A percentile compares a stretch with the other conserved stretches of the same genome.
These are phyloP conservation scores for Nasonia giraulti DNA, from an alignment of 1,140 invertebrate species.

Conservation along the genomic window DNA sequence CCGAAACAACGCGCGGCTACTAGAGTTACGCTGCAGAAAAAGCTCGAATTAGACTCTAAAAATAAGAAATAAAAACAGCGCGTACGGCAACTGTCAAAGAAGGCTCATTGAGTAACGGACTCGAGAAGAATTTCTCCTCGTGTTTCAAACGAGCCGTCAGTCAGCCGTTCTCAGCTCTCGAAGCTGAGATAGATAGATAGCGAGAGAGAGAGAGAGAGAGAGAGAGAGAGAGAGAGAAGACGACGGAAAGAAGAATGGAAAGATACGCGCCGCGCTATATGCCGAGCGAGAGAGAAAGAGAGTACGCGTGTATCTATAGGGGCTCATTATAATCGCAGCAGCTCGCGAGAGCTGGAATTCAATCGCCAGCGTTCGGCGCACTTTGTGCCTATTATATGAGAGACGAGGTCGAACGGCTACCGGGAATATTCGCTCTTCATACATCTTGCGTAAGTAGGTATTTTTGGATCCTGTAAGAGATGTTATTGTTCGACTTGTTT, in stretches of 20 bases:
- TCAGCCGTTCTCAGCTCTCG: not conserved
- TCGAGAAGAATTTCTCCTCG: not conserved
- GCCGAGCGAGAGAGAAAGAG: not conserved
- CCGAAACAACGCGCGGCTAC: not conserved
- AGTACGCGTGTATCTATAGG: not conserved
- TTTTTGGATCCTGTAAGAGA: too few relatives aligned
- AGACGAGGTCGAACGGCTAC: conserved; percentile 18
- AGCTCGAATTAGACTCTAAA: conserved; percentile 1
- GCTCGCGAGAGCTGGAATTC: conserved; percentile 1
- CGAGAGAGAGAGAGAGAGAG: not conserved
- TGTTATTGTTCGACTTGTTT: too few relatives aligned
- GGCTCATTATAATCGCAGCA: conserved; percentile 34
- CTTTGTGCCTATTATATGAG: conserved; percentile 31
- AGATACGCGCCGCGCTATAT: too few relatives aligned
- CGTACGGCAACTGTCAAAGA: not conserved
- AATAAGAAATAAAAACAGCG: not conserved
- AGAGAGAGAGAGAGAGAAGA: too few relatives aligned
- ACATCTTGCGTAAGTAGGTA: too few relatives aligned
- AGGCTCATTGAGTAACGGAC: not conserved
- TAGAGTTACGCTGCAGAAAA: not conserved
- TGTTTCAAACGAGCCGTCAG: conserved; percentile 40
- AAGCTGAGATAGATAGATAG: too few relatives aligned
- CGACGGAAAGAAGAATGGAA: too few relatives aligned
- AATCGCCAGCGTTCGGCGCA: conserved; percentile 24
- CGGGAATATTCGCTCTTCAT: conserved; percentile 12